Base-by-base conservation (phyloP, 2,113 vertebrate genomes). In the Anthoscopus minutus region DNA sequence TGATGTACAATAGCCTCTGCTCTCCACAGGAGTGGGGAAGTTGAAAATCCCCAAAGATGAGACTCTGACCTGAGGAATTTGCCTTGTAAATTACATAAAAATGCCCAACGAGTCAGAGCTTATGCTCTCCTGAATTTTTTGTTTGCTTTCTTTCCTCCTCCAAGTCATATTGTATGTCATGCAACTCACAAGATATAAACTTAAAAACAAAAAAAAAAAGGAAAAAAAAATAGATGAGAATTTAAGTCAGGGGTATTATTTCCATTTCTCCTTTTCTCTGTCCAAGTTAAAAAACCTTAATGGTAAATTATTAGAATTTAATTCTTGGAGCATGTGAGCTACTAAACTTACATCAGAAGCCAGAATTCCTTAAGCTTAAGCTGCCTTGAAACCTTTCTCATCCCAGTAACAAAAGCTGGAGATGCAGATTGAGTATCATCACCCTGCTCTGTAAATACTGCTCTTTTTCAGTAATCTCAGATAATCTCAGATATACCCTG, bases 401-500 rank as follows among this genome's bases (percentile, higher is more conserved):
- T 64, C n/a, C 17, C 37, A 51, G 31, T 48, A 90, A 53, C 11
- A 71, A 71, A 90, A 88, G 16, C 14, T 71, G 47, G 37, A 74
- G 37, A 8, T 81, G 44, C 21, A 88, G 72, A 50, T 10, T 10
- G n/a, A 86, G 25, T 45, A 62, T 78, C 56, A 48, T 64, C 67
- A 89, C 67, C 64, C 92, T 95, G 17, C 12, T 13, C 40, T 79
- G 24, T n/a, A 89, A 90, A 86, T 74, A 70, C 6, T 25, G 6
- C 25, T 84, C 42, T 94, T 93, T 61, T 66, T 88, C 35, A 95
- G 79, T 86, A 96, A 97, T 94, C 81, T 85, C 33, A 89, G 54
- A 71, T 86, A 96, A 97, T 94, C 81, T 85, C 33, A 89, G 54
- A 71, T 21, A 85, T 86, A 96, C 96, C 86, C 90, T 97, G 53